A percentile compares a stretch with the other conserved stretches of the same genome.
Conservation (phyloP, 2,888 invertebrate genomes). For the Blastobasis lacticolella region DNA sequence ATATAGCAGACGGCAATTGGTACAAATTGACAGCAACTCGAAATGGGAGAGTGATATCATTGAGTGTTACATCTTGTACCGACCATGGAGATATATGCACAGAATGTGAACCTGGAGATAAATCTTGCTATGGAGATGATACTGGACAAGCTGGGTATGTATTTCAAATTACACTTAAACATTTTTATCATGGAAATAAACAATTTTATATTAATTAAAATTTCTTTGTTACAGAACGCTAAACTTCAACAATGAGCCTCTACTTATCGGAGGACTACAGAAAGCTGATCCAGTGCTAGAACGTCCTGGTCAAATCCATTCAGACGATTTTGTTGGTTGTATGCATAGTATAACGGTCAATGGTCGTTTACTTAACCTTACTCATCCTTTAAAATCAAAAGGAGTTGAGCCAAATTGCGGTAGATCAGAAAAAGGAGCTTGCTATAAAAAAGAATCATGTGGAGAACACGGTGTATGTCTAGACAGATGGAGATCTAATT, state of each 20-base stretch:
- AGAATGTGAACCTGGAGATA: constrained; percentile 89
- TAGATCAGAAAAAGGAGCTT: constrained; percentile 78
- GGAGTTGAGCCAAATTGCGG: constrained; percentile 86
- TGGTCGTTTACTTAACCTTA: constrained; percentile 87
- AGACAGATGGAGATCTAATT: constrained; percentile 87
- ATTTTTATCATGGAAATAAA: neutral
- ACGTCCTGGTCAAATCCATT: constrained; percentile 90
- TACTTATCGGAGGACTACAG: constrained; percentile 89
- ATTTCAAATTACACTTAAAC: constrained; percentile 2
- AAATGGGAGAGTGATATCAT: constrained; percentile 89
- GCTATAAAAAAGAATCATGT: constrained; percentile 71
- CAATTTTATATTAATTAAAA: neutral
- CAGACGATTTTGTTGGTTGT: constrained; percentile 95
- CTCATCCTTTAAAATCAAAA: constrained; percentile 81
- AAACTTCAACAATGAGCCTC: constrained; percentile 91
- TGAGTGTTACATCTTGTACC: constrained; percentile 86
- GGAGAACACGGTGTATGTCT: constrained; percentile 79
- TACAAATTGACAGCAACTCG: constrained; percentile 92
- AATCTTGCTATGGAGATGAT: constrained; percentile 87
- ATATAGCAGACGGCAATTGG: constrained; percentile 91
- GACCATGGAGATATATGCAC: constrained; percentile 91
- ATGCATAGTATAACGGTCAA: constrained; percentile 93
- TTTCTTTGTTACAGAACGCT: constrained; percentile 79
- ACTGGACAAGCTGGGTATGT: constrained; percentile 91
- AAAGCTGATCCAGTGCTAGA: constrained; percentile 91